Evolutionary conservation across 2,888 invertebrate species (phyloP).

Genomic region (Drosophila quinaria): DNA sequence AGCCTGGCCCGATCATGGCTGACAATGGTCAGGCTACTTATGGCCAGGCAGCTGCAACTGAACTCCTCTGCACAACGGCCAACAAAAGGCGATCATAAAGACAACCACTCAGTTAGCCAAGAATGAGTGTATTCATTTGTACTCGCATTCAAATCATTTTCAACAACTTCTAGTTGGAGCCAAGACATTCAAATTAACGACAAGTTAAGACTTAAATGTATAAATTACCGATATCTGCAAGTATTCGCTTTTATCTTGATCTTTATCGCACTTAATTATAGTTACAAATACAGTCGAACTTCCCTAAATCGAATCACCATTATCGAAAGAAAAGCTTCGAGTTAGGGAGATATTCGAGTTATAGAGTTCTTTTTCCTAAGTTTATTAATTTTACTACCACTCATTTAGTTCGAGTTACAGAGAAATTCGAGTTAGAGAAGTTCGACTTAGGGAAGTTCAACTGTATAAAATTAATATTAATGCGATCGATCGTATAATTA

Average conservation of each 20-base stretch:
- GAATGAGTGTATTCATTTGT: constrained; percentile 9
- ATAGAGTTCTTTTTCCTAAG: too few species aligned
- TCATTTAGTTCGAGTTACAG: too few species aligned
- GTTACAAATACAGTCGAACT: too few species aligned
- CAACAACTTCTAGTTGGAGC: constrained; percentile 9
- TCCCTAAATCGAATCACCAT: too few species aligned
- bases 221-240: neutral
- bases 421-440: too few species aligned
- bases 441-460: too few species aligned
- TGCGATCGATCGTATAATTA: neutral
- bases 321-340: too few species aligned
- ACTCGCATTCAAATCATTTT: constrained; percentile 18
- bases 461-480: neutral
- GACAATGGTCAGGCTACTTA: constrained; percentile 70
- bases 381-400: too few species aligned
- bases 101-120: constrained; percentile 27
- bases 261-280: neutral
- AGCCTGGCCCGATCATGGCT: constrained; percentile 29
- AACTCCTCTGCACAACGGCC: constrained; percentile 11
- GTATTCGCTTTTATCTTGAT: neutral
- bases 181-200: too few species aligned
- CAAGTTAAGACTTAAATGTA: too few species aligned
- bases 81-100: constrained; percentile 45
- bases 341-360: too few species aligned
- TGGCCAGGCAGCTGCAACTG: constrained; percentile 31